Percentiles rank a stretch among this genome's conserved stretches.
phyloP scores from a whole-genome alignment of 2,888 invertebrate species.

The Pseudococcus longispinus region DNA sequence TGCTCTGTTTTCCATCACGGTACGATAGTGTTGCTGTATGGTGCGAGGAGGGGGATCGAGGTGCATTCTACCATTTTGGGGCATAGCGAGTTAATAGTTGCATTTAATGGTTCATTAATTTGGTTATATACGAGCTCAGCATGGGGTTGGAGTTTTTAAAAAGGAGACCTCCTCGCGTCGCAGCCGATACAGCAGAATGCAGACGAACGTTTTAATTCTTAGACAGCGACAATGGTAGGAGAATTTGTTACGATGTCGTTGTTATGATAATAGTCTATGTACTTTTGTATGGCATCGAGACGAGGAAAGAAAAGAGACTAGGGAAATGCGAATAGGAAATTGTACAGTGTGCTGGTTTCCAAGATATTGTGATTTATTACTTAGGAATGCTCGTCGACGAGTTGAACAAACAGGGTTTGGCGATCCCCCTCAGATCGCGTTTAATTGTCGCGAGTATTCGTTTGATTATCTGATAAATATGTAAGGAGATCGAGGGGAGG shows the following conservation, averaged over 20 bases:
- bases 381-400: background rate
- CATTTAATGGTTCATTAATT: slow-evolving; percentile 28
- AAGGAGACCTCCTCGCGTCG: background rate
- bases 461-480: background rate
- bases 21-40: background rate
- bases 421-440: background rate
- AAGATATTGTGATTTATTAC: background rate
- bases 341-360: background rate
- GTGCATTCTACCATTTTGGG: background rate
- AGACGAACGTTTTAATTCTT: background rate
- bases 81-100: slow-evolving; percentile 1
- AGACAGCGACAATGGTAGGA: background rate
- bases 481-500: background rate
- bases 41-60: too few species aligned
- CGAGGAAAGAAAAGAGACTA: background rate
- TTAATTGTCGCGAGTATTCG: slow-evolving; percentile 7
- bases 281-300: background rate
- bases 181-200: background rate
- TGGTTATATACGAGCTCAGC: slow-evolving; percentile 15
- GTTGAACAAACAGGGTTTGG: background rate
- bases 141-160: background rate
- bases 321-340: slow-evolving; percentile 31
- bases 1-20: slow-evolving; percentile 32
- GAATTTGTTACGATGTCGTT: background rate
- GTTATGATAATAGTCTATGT: background rate